Conservation (phyloP, 2,797 vertebrate species). For the Champsocephalus gunnari region DNA sequence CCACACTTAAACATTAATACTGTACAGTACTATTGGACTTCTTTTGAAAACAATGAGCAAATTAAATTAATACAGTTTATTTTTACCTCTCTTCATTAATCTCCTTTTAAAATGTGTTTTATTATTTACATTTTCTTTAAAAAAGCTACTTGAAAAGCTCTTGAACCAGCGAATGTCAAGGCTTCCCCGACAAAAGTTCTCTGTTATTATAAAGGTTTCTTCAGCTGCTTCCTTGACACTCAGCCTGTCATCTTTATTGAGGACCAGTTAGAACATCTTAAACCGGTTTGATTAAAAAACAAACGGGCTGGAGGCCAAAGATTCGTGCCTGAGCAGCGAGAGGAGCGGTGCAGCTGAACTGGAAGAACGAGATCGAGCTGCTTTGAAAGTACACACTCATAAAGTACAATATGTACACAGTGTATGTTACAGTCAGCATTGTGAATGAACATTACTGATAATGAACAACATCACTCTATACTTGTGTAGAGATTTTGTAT, state of each 20-base stretch:
- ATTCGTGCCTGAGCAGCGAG: neutral
- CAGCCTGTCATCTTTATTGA: neutral
- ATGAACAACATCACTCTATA: too few species aligned
- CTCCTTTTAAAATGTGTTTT: too few species aligned
- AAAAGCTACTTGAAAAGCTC: constrained; percentile 1
- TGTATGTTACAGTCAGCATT: too few species aligned
- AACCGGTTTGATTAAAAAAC: constrained; percentile 10
- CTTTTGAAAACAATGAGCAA: neutral
- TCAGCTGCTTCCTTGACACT: neutral
- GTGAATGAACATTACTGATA: too few species aligned
- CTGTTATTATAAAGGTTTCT: neutral
- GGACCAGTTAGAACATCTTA: neutral
- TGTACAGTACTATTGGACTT: too few species aligned
- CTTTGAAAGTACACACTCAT: neutral
- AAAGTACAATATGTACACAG: too few species aligned
- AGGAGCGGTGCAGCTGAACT: constrained; percentile 17
- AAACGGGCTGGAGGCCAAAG: neutral
- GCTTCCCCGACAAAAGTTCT: neutral
- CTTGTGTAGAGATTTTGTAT: too few species aligned
- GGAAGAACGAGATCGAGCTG: constrained; percentile 46
- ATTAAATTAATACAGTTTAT: neutral
- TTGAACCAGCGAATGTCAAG: neutral
- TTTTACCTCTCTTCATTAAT: neutral
- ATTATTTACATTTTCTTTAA: neutral
- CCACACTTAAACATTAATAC: too few species aligned